Base-by-base conservation (phyloP, 2,888 invertebrate species). In the Xestia rhomboidea region DNA sequence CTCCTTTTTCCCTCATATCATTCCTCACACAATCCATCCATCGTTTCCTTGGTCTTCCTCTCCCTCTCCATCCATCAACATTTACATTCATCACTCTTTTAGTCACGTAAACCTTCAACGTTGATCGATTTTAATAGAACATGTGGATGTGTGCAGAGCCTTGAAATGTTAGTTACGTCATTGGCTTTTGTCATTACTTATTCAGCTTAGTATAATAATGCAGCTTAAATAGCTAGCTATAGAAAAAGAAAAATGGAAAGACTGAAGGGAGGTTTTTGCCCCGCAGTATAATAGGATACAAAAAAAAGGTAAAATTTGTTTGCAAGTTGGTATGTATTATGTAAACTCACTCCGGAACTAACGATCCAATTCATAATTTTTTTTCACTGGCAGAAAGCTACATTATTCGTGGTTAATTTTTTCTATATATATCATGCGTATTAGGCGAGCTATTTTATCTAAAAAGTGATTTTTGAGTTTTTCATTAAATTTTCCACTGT, bases 41-140 rank as follows among this genome's bases (percentile, higher is more conserved):
- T 34, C 34, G 34, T 34, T 2, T 34, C 34, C 34, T 34, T 34
- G 34, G 34, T 34, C 34, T 34, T 34, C 34, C 34, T 34, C 34
- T 34, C 34, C 34, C 34, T 34, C 34, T 34, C 3, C 34, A 34
- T 34, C 34, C 34, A 34, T 34, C 5, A 34, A 34, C 34, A 34
- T 34, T 5, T 34, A 34, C 6, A 34, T 34, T 34, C 34, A 34
- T 34, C 5, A 34, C 34, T 34, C 34, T 34, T 34, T 34, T 34
- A 34, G 34, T 34, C 34, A 34, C 34, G 34, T 64, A 41, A 27
- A 41, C 41, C 64, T 64, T 64, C 64, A 41, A 13, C n/a, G 18
- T 34, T 64, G n/a, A 64, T 64, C 41, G 64, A 64, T 64, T 63
- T 41, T 64, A 27, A 27, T 41, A 64, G n/a, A 64, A 64, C 64